phyloP scores from a whole-genome alignment of 2,113 vertebrate species.

The Pseudonaja textilis region DNA sequence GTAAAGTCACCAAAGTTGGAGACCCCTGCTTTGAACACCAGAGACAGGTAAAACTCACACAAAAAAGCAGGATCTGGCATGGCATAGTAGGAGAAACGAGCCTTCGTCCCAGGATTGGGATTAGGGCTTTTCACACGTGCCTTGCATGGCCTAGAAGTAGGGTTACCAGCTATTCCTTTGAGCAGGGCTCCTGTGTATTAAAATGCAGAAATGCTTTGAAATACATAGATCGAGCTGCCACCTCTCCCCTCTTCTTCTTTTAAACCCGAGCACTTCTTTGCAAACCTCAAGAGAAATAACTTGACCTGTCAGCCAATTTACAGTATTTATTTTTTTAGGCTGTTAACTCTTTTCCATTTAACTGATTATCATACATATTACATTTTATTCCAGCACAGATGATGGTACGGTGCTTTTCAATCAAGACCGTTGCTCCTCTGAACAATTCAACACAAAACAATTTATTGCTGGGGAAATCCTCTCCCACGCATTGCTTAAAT shows the following conservation, averaged over 20 bases:
- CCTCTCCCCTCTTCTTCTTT: not conserved
- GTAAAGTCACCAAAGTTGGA: not conserved
- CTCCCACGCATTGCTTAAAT: not conserved
- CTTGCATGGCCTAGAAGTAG: not conserved
- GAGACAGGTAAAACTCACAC: not conserved
- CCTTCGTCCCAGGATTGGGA: not conserved
- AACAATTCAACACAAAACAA: not conserved
- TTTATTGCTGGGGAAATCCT: not conserved
- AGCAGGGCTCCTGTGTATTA: not conserved
- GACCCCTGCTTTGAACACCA: not conserved
- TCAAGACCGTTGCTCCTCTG: not conserved
- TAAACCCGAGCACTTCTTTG: not conserved
- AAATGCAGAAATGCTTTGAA: not conserved
- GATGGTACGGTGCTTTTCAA: not conserved
- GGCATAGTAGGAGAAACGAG: not conserved
- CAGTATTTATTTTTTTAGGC: constrained; percentile 11
- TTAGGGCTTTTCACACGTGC: not conserved
- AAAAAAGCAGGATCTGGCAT: not conserved
- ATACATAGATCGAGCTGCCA: not conserved
- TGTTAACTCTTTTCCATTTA: constrained; percentile 2
- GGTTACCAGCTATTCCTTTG: not conserved
- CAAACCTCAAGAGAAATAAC: constrained; percentile 4
- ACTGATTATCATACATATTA: constrained; percentile 17
- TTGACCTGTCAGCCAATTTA: not conserved
- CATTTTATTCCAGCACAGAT: not conserved